These are phyloP conservation scores for Paralichthys olivaceus DNA, from an alignment of 2,113 vertebrate species.

Conservation along the genomic window DNA sequence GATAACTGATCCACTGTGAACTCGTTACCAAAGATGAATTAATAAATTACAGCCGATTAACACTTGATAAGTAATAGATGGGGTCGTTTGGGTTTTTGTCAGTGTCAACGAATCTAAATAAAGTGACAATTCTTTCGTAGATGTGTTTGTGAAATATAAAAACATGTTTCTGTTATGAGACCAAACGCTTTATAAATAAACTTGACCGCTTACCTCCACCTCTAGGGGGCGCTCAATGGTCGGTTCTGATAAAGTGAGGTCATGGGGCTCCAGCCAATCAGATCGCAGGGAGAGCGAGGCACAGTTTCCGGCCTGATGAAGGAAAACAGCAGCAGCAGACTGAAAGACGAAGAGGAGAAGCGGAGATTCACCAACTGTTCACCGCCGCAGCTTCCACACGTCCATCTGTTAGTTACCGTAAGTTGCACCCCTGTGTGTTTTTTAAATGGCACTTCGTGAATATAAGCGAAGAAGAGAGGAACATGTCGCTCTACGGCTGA, in stretches of 20 bases:
- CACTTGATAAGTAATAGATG: no score
- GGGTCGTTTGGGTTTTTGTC: no score
- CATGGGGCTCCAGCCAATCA: constrained; percentile 65
- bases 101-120: no score
- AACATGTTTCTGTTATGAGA: no score
- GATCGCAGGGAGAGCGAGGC: constrained; percentile 20
- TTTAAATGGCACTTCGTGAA: background rate
- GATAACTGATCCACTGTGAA: no score
- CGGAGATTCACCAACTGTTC: fast-evolving
- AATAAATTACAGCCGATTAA: no score
- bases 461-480: fast-evolving
- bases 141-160: no score
- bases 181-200: background rate
- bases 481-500: background rate
- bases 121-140: no score
- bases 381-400: fast-evolving
- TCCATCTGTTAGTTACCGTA: background rate
- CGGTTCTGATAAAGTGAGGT: background rate
- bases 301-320: constrained; percentile 64
- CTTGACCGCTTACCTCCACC: background rate
- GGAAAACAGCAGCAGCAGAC: constrained; percentile 42
- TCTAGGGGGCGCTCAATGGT: background rate
- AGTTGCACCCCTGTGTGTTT: background rate
- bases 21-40: no score
- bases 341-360: constrained; percentile 71